phyloP scores from a whole-genome alignment of 2,113 vertebrate genomes.

The Monopterus albus region DNA sequence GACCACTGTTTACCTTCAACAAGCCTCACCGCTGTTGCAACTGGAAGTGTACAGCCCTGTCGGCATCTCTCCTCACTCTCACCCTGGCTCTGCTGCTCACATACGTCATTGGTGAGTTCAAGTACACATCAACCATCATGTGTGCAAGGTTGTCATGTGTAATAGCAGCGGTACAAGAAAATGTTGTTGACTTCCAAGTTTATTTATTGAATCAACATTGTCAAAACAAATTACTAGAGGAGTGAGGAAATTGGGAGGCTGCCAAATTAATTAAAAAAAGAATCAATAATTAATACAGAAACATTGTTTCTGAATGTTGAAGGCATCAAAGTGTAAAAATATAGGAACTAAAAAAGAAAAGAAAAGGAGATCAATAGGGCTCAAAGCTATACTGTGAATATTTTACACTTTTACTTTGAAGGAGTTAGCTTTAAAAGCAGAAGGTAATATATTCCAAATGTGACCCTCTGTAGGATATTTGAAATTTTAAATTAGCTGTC shows the following conservation, averaged over 20 bases:
- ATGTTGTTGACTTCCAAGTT: background rate
- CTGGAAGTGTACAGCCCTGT: constrained; percentile 97
- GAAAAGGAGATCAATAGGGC: constrained; percentile 38
- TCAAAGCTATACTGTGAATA: constrained; percentile 40
- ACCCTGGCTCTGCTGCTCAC: constrained; percentile 92
- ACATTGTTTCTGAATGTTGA: background rate
- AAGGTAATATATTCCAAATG: constrained; percentile 36
- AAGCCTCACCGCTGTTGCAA: constrained; percentile 98
- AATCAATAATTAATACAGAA: constrained; percentile 46
- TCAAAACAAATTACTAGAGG: constrained; percentile 17
- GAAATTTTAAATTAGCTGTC: constrained; percentile 54
- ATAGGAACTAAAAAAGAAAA: background rate
- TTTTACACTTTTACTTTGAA: constrained; percentile 28
- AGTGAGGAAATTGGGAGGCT: constrained; percentile 9
- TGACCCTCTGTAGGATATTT: constrained; percentile 42
- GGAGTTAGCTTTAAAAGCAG: constrained; percentile 32
- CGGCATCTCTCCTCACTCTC: constrained; percentile 92
- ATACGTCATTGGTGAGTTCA: constrained; percentile 94
- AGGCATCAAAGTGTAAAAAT: constrained; percentile 31
- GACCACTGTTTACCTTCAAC: constrained; percentile 96
- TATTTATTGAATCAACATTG: constrained; percentile 9
- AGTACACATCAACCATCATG: rapidly evolving
- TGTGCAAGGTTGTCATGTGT: background rate
- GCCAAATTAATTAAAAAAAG: constrained; percentile 45
- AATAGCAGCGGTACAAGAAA: background rate